Base-by-base conservation (phyloP, 2,888 invertebrate species). In the Myopa tessellatipennis region DNA sequence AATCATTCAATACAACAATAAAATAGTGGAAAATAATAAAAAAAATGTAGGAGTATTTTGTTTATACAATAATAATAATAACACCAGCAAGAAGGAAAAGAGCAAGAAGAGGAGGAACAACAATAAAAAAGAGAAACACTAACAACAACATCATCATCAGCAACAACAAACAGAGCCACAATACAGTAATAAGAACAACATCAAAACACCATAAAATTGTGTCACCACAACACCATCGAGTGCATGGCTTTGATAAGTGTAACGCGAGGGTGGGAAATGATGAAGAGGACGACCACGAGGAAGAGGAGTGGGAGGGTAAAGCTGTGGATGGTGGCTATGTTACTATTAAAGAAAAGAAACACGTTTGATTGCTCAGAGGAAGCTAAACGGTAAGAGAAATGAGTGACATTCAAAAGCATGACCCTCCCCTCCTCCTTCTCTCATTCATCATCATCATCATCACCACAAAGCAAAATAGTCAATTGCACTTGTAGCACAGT, bases 401-500 rank as follows among this genome's bases (percentile, higher is more conserved):
- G 34, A 36, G 38, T 65, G 65, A 65, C 10, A 65, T 36, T 65
- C 65, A 36, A 65, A 65, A 36, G 65, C 34, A 10, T 3, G 34
- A 4, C 38, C 12, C 65, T 34, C 65, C 34, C 36, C 34, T 38
- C 65, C 4, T 10, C 38, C 12, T 1, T 0, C 36, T 36, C 65
- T 12, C 10, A 1, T 65, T 36, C 3, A 36, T 38, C 36, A 36
- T 36, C 65, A 36, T 36, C 65, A 65, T 36, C 65, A 26, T 26
- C 26, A 26, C 38, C 36, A 38, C 61, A 26, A 63, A 26, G 8
- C 4, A 63, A 63, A 63, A 34, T 10, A 63, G 61, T 63, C 61
- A 65, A 65, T 36, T 65, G 65, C 65, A 65, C 65, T 65, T 65
- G 26, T 26, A 26, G 26, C 61, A 63, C 18, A 63, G 18, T 63